Evolutionary conservation across 2,113 vertebrate genomes (phyloP), one percentile per base, ranked within the genome.

Genomic region (Panthera uncia): DNA sequence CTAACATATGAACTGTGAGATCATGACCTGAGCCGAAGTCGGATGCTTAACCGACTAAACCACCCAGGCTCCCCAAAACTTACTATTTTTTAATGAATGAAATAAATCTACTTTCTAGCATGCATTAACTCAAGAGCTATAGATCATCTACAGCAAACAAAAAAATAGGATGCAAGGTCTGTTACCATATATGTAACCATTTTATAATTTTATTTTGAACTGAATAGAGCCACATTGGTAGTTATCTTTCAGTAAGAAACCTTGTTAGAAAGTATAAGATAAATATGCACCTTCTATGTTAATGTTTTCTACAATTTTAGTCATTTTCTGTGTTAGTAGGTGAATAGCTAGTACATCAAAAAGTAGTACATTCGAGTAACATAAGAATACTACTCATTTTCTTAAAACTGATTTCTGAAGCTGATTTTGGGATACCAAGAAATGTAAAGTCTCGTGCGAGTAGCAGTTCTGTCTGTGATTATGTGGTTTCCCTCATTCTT

Each of bases 401-500:
- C 69, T 92, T 66, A 84, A 82, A 81, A 57, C 41, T 95, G 16
- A 63, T 89, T 93, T 80, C 74, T 63, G 61, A 38, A 71, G 36
- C 66, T 66, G 12, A 15, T n/a, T 93, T 93, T 4, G 25, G 50
- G 18, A 57, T 27, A 41, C 12, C 27, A 7, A 63, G 18, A 41
- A 71, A 33, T 88, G 13, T 45, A 9, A 82, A 21, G 2, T 8
- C 74, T 57, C 1, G 1, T 61, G 57, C 50, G 82, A 55, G 57
- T 25, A 76, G 27, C 25, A 55, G 31, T 50, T 76, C 71, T 76
- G 18, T 88, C 80, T 97, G 45, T 93, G 57, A 95, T 95, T 97
- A 69, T 90, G 86, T 81, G 94, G n/a, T 66, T 82, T 97, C 11
- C 31, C 29, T 89, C 94, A 88, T 97, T 96, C 52, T 95, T 98